Evolutionary conservation across 2,888 invertebrate genomes (phyloP).

Genomic region (Cataglyphis altisquamis): DNA sequence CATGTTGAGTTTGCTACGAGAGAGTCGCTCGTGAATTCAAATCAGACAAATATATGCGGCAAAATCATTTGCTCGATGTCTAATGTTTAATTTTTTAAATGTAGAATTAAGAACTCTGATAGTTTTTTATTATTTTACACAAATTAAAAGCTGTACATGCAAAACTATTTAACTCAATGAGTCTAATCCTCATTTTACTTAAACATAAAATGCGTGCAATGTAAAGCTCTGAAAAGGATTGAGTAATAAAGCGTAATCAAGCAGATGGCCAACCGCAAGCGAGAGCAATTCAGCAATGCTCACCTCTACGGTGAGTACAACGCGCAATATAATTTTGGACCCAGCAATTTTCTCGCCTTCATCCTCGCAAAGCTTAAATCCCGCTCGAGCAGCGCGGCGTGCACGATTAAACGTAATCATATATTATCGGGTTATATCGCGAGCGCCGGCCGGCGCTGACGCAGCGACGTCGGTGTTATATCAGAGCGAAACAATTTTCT

Average conservation of each 20-base stretch:
- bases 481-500: slow-evolving; percentile 49
- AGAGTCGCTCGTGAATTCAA: slow-evolving; percentile 56
- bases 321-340: slow-evolving; percentile 33
- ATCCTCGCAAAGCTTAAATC: slow-evolving; percentile 47
- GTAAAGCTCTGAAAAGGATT: not conserved
- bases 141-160: not conserved
- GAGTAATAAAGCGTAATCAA: slow-evolving; percentile 34
- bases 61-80: slow-evolving; percentile 57
- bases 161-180: not conserved
- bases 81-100: not conserved
- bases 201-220: not conserved
- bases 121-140: not conserved
- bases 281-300: slow-evolving; percentile 19
- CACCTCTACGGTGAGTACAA: slow-evolving; percentile 13
- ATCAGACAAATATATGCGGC: slow-evolving; percentile 58
- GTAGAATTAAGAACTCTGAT: not conserved
- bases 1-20: slow-evolving; percentile 35
- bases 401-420: slow-evolving; percentile 53
- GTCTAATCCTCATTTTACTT: not conserved
- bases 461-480: slow-evolving; percentile 41
- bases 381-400: slow-evolving; percentile 35
- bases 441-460: slow-evolving; percentile 46
- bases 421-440: slow-evolving; percentile 52
- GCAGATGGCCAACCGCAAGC: slow-evolving; percentile 18
- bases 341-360: slow-evolving; percentile 51